Evolutionary conservation across 2,888 invertebrate species (phyloP).

Genomic region (Drosophila mimica): DNA sequence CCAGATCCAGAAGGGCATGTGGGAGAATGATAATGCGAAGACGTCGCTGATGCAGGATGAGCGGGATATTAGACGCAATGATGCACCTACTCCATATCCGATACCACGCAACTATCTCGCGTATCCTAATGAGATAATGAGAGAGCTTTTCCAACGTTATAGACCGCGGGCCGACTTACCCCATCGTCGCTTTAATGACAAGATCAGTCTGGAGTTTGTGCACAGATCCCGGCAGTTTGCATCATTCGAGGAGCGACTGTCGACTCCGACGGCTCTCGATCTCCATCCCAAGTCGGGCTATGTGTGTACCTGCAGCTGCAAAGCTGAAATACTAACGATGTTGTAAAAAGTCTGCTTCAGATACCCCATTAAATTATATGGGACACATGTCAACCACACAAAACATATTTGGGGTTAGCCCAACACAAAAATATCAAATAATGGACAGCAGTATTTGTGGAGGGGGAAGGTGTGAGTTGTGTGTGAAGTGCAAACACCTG

Average conservation of each 20-base stretch:
- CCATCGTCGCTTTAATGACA: conserved; percentile 67
- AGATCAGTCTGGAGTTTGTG: conserved; percentile 66
- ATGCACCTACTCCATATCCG: conserved; percentile 71
- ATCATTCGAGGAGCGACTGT: conserved; percentile 67
- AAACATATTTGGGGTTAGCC: conserved; percentile 40
- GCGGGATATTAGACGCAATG: conserved; percentile 64
- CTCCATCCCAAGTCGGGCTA: conserved; percentile 48
- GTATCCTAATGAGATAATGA: conserved; percentile 78
- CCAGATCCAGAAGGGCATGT: conserved; percentile 84
- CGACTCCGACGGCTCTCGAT: conserved; percentile 39
- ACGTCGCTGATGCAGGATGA: conserved; percentile 82
- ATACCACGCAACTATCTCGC: conserved; percentile 69
- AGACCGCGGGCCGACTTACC: conserved; percentile 59
- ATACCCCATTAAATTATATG: conserved; percentile 4
- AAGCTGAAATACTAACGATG: not conserved
- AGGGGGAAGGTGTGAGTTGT: conserved; percentile 6
- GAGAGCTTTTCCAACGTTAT: conserved; percentile 74
- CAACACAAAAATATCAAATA: conserved; percentile 1
- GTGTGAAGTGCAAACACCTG: conserved; percentile 55
- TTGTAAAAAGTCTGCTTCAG: not conserved
- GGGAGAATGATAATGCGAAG: conserved; percentile 80
- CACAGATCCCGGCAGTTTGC: conserved; percentile 61
- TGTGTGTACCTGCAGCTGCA: conserved; percentile 64
- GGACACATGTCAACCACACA: conserved; percentile 4
- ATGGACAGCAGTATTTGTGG: not conserved